These are phyloP conservation scores for Hippolais icterina DNA, from an alignment of 2,113 vertebrate species.

Conservation along the genomic window DNA sequence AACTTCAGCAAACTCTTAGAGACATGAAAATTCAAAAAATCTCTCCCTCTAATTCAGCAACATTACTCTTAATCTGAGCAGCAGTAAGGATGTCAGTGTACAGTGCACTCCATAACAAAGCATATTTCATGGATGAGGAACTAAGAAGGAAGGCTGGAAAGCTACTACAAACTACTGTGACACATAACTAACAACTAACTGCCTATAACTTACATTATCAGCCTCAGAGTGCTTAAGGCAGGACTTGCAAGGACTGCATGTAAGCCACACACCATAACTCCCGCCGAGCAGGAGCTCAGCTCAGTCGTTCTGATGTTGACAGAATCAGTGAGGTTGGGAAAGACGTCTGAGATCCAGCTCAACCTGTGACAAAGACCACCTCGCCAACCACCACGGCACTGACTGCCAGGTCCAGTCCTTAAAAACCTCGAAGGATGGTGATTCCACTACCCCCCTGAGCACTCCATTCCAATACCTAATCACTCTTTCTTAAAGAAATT, in stretches of 20 bases:
- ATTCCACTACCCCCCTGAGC: no score
- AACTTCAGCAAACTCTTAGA: background rate
- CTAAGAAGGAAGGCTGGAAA: background rate
- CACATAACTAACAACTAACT: background rate
- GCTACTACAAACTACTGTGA: background rate
- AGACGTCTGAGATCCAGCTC: background rate
- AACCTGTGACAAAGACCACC: background rate
- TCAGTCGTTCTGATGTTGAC: background rate
- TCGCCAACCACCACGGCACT: background rate
- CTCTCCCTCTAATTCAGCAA: background rate
- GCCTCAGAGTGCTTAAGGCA: background rate
- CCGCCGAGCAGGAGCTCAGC: background rate
- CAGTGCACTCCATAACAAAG: fast-evolving
- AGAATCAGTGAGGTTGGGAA: background rate
- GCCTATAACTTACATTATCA: no score
- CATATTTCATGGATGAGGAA: background rate
- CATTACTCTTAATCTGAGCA: background rate
- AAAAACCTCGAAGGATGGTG: background rate
- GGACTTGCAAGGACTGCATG: no score
- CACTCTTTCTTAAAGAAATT: background rate
- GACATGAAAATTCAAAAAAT: background rate
- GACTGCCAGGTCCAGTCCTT: background rate
- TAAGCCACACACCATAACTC: fast-evolving
- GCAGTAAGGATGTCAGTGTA: background rate
- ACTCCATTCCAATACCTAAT: no score